phyloP scores from a whole-genome alignment of 1,140 invertebrate species.

The Hyles euphorbiae region DNA sequence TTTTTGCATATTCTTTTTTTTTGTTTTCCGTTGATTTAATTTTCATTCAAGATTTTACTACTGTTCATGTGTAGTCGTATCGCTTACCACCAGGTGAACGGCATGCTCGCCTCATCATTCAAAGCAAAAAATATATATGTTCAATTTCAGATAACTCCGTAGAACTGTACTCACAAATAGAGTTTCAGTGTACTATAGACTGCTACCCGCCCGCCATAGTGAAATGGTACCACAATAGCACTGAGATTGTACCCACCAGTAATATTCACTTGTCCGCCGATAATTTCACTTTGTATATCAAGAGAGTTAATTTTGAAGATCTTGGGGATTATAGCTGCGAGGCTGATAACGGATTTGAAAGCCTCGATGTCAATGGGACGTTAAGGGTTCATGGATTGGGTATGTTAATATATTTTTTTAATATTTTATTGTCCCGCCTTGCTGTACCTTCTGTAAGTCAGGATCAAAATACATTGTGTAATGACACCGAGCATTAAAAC shows the following conservation, averaged over 20 bases:
- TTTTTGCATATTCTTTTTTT: no score
- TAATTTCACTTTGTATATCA: constrained; percentile 26
- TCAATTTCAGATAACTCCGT: constrained; percentile 47
- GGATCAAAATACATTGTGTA: background rate
- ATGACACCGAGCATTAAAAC: background rate
- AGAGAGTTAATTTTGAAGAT: constrained; percentile 43
- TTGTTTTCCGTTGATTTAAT: no score
- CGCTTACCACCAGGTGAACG: no score
- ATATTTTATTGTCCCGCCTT: constrained; percentile 6
- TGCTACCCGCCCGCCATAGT: constrained; percentile 31
- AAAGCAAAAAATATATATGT: no score
- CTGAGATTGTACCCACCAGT: constrained; percentile 16
- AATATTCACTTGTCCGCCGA: constrained; percentile 34
- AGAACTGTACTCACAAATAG: constrained; percentile 44
- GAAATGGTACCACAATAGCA: constrained; percentile 53
- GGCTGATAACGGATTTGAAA: constrained; percentile 52
- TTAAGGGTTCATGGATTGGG: constrained; percentile 45
- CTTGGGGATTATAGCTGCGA: constrained; percentile 47
- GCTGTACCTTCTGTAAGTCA: no score
- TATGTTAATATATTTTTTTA: constrained; percentile 21
- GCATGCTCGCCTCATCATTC: no score
- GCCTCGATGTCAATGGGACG: constrained; percentile 28
- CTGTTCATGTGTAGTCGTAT: no score
- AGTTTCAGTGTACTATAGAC: constrained; percentile 43
- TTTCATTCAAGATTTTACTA: no score